Evolutionary conservation across 2,888 invertebrate species (phyloP).

Genomic region (Mythimna vitellina): DNA sequence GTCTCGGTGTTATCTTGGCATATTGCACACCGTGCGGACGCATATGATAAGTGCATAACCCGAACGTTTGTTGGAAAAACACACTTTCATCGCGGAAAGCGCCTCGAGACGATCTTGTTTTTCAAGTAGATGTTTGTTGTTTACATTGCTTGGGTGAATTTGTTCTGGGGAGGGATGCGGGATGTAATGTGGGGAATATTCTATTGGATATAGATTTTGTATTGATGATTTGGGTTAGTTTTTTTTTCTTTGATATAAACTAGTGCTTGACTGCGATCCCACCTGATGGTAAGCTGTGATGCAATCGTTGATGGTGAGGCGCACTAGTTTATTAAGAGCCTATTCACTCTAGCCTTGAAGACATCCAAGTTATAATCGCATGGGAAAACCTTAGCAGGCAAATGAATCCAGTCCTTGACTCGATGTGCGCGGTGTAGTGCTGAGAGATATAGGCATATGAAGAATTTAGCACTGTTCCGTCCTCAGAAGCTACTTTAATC

Average conservation of each 20-base stretch:
- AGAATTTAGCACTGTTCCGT: not conserved
- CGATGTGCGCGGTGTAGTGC: too few species aligned
- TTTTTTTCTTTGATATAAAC: too few species aligned
- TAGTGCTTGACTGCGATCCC: too few species aligned
- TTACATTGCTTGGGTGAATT: slow-evolving; percentile 52
- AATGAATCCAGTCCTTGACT: too few species aligned
- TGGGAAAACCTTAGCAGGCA: too few species aligned
- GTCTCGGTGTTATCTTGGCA: slow-evolving; percentile 81
- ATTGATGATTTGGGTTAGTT: slow-evolving; percentile 11
- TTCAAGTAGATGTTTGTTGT: slow-evolving; percentile 56
- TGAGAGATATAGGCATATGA: not conserved
- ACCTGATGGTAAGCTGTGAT: too few species aligned
- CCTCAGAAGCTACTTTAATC: not conserved
- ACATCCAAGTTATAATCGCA: too few species aligned
- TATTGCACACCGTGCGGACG: slow-evolving; percentile 80
- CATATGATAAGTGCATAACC: slow-evolving; percentile 84
- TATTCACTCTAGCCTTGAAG: too few species aligned
- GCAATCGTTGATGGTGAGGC: too few species aligned
- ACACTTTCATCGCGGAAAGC: slow-evolving; percentile 58
- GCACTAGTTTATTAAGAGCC: too few species aligned
- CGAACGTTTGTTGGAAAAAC: slow-evolving; percentile 67
- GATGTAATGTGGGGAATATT: slow-evolving; percentile 24
- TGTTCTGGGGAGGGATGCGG: slow-evolving; percentile 27
- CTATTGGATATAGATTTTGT: slow-evolving; percentile 27
- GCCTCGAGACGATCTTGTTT: slow-evolving; percentile 62